These are phyloP conservation scores for Oreochromis niloticus DNA, from an alignment of 2,113 vertebrate species.

Conservation along the genomic window DNA sequence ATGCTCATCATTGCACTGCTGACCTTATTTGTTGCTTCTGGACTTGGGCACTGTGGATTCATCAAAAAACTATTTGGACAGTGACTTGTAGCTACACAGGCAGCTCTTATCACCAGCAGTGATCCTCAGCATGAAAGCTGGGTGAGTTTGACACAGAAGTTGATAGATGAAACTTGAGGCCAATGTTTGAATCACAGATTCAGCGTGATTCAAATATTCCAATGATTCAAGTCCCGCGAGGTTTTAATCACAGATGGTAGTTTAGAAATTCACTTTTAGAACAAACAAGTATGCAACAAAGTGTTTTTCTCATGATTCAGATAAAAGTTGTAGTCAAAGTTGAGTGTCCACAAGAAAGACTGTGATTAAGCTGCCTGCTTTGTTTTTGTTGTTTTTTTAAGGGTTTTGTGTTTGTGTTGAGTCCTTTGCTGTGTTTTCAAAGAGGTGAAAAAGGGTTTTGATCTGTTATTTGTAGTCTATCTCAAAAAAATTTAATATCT, in stretches of 20 bases:
- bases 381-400: background rate
- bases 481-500: background rate
- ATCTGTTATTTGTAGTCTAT: background rate
- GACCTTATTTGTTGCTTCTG: background rate
- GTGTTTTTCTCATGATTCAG: background rate
- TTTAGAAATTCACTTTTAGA: background rate
- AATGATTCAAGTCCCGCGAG: background rate
- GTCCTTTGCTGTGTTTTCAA: background rate
- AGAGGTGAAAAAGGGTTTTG: background rate
- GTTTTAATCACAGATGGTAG: background rate
- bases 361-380: background rate
- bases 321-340: background rate
- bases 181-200: background rate
- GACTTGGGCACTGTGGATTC: background rate
- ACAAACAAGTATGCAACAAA: background rate
- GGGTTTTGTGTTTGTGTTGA: background rate
- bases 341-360: background rate
- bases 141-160: background rate
- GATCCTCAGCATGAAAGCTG: background rate
- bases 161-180: background rate
- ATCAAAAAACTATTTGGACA: background rate
- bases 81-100: rapidly evolving
- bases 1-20: background rate
- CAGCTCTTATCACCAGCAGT: background rate
- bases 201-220: background rate